Conservation (phyloP, 2,888 invertebrate genomes). For the Iselma pallidipennis region DNA sequence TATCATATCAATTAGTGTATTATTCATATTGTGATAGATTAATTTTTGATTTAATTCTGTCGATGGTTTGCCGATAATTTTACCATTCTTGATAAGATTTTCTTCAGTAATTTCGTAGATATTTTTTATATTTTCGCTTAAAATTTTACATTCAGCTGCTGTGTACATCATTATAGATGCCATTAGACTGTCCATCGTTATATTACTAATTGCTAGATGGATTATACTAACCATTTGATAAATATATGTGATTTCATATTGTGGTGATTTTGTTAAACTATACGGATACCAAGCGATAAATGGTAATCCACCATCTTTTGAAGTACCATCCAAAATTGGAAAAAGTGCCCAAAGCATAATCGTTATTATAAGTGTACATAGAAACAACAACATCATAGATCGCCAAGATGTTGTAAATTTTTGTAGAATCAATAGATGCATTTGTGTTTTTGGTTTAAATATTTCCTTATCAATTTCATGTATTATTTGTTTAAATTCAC, state of each 20-base stretch:
- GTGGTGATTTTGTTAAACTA: slow-evolving; percentile 1
- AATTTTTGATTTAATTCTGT: not conserved
- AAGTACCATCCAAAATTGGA: slow-evolving; percentile 3
- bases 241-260: slow-evolving; percentile 15
- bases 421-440: not conserved
- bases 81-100: not conserved
- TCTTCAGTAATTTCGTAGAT: not conserved
- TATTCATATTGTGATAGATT: not conserved
- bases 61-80: not conserved
- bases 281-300: slow-evolving; percentile 17
- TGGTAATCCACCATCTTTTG: not conserved
- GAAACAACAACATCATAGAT: not conserved
- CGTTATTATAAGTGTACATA: not conserved
- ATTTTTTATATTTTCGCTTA: not conserved
- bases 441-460: not conserved
- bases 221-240: slow-evolving; percentile 14
- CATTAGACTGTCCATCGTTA: not conserved
- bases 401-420: not conserved
- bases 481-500: not conserved
- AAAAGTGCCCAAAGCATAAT: slow-evolving; percentile 2
- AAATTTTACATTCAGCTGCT: not conserved
- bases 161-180: not conserved
- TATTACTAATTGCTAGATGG: not conserved
- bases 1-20: not conserved
- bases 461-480: not conserved